Percentiles rank a stretch among this genome's conserved stretches.
Evolutionary conservation across 2,888 invertebrate genomes (phyloP).

Genomic region (Craniophora ligustri): DNA sequence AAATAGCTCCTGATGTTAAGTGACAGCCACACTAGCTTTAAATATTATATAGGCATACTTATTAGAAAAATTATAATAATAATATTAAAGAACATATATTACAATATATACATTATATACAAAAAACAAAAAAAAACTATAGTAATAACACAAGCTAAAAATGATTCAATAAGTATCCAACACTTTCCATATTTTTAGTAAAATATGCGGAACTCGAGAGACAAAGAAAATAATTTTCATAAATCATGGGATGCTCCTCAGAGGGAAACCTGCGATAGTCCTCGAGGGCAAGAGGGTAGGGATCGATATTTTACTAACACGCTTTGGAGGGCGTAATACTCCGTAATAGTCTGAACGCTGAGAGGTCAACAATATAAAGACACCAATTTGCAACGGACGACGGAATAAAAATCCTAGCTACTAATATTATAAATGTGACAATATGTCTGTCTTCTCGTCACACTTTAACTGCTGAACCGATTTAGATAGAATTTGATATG

Average conservation of each 20-base stretch:
- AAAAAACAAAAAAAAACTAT: neutral
- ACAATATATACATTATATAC: neutral
- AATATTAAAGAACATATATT: too few species aligned
- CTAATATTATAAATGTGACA: too few species aligned
- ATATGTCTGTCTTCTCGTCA: too few species aligned
- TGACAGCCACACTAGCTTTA: too few species aligned
- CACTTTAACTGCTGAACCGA: too few species aligned
- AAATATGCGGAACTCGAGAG: constrained; percentile 32
- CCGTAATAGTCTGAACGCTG: constrained; percentile 34
- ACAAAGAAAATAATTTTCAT: constrained; percentile 49
- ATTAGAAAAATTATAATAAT: too few species aligned
- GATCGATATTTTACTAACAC: constrained; percentile 52
- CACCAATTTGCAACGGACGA: constrained; percentile 39
- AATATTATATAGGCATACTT: too few species aligned
- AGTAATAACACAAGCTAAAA: constrained; percentile 20
- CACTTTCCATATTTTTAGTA: constrained; percentile 28
- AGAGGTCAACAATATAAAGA: constrained; percentile 44
- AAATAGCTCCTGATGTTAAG: too few species aligned
- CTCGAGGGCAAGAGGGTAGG: constrained; percentile 35
- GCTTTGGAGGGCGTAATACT: constrained; percentile 33
- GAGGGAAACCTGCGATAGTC: constrained; percentile 24
- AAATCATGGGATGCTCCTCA: constrained; percentile 31
- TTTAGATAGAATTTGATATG: too few species aligned
- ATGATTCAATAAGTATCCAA: constrained; percentile 42
- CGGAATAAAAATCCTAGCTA: too few species aligned